A percentile compares a stretch with the other conserved stretches of the same genome.
phyloP scores from a whole-genome alignment of 2,888 invertebrate species.

The Harpalus rubripes region DNA sequence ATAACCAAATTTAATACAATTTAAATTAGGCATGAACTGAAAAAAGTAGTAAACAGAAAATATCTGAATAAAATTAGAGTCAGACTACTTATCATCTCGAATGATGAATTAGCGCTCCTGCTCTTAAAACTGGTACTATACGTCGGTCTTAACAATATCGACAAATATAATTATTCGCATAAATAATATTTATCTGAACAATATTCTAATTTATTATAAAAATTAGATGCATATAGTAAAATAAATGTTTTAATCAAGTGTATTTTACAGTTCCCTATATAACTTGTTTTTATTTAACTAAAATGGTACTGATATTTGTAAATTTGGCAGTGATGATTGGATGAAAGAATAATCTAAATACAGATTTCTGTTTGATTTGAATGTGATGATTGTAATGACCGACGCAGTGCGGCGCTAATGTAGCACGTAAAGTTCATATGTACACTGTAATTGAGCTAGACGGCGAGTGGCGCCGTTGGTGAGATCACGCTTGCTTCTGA shows the following conservation, averaged over 20 bases:
- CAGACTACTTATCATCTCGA: background rate
- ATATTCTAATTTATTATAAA: no score
- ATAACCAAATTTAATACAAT: conserved; percentile 58
- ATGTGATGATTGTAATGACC: background rate
- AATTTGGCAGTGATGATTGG: no score
- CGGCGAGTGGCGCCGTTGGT: background rate
- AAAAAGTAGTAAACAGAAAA: conserved; percentile 12
- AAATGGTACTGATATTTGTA: no score
- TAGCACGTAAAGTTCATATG: conserved; percentile 55
- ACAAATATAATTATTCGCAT: background rate
- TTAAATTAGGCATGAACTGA: conserved; percentile 53
- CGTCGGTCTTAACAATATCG: background rate
- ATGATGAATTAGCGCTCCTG: background rate
- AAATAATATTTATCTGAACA: background rate
- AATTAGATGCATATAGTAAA: no score
- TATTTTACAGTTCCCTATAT: no score
- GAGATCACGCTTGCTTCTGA: conserved; percentile 83
- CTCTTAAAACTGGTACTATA: background rate
- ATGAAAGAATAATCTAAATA: no score
- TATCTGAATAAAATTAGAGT: conserved; percentile 12
- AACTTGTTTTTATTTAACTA: no score
- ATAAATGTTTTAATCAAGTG: no score
- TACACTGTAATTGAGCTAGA: conserved; percentile 57
- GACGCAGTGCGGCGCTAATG: conserved; percentile 56
- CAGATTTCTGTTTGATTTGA: background rate